phyloP scores from a whole-genome alignment of 2,888 invertebrate species.

The Leptopilina myrica region DNA sequence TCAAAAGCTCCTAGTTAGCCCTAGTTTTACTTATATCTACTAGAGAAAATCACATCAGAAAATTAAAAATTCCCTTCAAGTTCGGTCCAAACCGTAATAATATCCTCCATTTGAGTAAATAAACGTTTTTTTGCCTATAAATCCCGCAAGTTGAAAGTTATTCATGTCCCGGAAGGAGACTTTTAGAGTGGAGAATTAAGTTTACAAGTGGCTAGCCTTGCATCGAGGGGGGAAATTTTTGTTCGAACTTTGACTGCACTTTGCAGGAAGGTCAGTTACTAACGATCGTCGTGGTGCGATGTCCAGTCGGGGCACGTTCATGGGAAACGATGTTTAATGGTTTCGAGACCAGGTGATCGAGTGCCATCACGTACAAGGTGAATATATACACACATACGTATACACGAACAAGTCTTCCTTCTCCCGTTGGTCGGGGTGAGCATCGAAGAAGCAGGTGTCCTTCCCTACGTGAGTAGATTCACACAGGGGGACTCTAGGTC shows the following conservation, averaged over 20 bases:
- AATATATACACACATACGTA: conserved; percentile 7
- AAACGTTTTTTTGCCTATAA: neutral
- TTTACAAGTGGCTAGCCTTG: conserved; percentile 37
- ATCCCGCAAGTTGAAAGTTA: neutral
- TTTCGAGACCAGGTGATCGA: conserved; percentile 45
- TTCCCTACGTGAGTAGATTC: conserved; percentile 53
- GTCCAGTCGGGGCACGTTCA: conserved; percentile 37
- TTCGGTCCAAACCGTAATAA: too few relatives aligned
- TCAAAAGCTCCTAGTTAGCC: neutral
- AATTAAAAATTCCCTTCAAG: too few relatives aligned
- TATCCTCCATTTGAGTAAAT: too few relatives aligned
- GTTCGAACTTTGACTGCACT: conserved; percentile 25
- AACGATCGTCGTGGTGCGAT: conserved; percentile 36
- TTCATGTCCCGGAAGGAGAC: conserved; percentile 27
- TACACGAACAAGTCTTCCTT: conserved; percentile 4
- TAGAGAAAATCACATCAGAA: too few relatives aligned
- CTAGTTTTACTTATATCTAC: too few relatives aligned
- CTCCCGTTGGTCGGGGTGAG: conserved; percentile 32
- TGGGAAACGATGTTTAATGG: conserved; percentile 35
- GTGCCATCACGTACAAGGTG: conserved; percentile 56
- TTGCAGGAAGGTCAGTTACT: conserved; percentile 28
- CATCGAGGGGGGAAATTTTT: neutral
- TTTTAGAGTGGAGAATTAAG: conserved; percentile 26
- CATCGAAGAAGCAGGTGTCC: conserved; percentile 56
- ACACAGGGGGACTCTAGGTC: conserved; percentile 43